Conservation (phyloP, 2,113 vertebrate genomes). For the Neolamprologus ventralis region DNA sequence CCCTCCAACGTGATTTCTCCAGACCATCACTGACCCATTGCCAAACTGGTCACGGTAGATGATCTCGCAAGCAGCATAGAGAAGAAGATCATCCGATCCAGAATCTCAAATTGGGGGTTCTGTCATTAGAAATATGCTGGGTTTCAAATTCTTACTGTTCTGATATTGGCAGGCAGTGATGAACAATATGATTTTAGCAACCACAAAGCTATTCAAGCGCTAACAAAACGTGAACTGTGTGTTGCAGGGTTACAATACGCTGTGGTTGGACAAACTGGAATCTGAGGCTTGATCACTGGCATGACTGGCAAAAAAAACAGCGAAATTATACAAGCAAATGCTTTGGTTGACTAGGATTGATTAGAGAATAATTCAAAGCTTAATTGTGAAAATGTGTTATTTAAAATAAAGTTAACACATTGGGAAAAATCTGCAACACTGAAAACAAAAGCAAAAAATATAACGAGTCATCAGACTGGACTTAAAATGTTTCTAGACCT, state of each 20-base stretch:
- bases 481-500: background rate
- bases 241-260: fast-evolving
- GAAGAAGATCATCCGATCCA: background rate
- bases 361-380: background rate
- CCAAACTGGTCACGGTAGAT: background rate
- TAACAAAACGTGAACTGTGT: background rate
- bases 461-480: background rate
- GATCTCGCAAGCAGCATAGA: background rate
- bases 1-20: background rate
- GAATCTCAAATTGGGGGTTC: background rate
- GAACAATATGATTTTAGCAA: background rate
- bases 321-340: background rate
- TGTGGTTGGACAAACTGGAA: background rate
- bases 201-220: background rate
- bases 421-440: background rate
- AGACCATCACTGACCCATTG: background rate
- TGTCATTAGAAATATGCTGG: background rate
- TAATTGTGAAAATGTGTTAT: background rate
- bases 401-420: background rate
- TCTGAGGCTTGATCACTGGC: background rate
- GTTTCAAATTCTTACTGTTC: background rate
- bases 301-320: background rate
- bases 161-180: background rate
- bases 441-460: background rate
- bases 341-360: no score